Conservation (phyloP, 1,140 invertebrate species). For the Drosophila malerkotliana region DNA sequence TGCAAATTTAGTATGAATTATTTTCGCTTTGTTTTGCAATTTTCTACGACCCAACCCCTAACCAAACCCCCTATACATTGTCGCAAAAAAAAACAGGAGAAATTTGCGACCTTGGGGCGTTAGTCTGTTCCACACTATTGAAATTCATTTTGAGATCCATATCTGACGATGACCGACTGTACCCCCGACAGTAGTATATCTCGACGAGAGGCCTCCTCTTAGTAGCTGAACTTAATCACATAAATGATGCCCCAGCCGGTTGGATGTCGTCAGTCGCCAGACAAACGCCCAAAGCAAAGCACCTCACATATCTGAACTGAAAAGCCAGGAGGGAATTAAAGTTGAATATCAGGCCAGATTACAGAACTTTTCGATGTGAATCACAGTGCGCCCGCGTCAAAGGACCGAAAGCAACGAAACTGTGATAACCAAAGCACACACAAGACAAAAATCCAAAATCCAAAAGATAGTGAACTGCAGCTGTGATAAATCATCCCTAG, state of each 20-base stretch:
- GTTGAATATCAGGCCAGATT: slow-evolving; percentile 29
- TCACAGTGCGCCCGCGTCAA: slow-evolving; percentile 26
- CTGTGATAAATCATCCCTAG: slow-evolving; percentile 55
- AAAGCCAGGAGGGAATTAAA: slow-evolving; percentile 23
- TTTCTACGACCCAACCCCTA: neutral
- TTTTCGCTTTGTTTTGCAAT: slow-evolving; percentile 38
- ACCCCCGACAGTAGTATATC: slow-evolving; percentile 42
- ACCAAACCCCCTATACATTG: neutral
- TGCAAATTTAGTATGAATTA: slow-evolving; percentile 21
- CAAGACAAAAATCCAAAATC: slow-evolving; percentile 44
- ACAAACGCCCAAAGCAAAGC: slow-evolving; percentile 65
- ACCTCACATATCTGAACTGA: slow-evolving; percentile 40
- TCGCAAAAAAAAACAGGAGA: neutral
- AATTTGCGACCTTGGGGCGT: slow-evolving; percentile 40
- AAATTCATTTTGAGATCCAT: slow-evolving; percentile 30
- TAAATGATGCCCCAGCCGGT: slow-evolving; percentile 65
- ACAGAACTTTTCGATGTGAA: slow-evolving; percentile 66
- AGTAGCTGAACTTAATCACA: slow-evolving; percentile 66
- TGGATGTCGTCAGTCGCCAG: slow-evolving; percentile 65
- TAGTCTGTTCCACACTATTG: slow-evolving; percentile 1
- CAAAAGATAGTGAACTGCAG: slow-evolving; percentile 46
- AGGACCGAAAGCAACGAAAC: slow-evolving; percentile 57
- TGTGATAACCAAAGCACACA: slow-evolving; percentile 66
- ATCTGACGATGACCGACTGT: slow-evolving; percentile 48
- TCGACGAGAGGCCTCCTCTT: slow-evolving; percentile 34